Base-by-base conservation (phyloP, 2,797 vertebrate species). In the Gymnopithys bicolor region DNA sequence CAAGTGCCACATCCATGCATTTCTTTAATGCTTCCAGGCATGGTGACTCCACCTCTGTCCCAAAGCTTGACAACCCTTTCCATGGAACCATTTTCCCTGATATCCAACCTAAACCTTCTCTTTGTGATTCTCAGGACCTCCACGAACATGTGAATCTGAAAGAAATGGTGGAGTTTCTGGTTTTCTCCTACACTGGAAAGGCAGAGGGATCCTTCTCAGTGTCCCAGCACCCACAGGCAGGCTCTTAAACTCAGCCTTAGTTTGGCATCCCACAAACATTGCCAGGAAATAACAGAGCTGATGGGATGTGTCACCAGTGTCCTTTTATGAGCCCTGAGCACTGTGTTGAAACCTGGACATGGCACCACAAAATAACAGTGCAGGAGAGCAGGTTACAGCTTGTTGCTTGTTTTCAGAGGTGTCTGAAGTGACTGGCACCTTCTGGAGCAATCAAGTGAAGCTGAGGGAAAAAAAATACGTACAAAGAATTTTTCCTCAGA, bases 371-470 rank as follows among this genome's bases (percentile, higher is more conserved):
- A 68, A 55, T 32, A 89, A 53, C 56, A 69, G 64, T 28, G 52
- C 64, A 82, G 78, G 86, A 43, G 27, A 60, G 84, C 95, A 96
- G 92, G 92, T 89, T 71, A 21, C 37, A 75, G 74, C 96, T 91
- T 68, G 87, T 30, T 48, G 73, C 35, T 15, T 62, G 46, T 37
- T 79, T 70, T 67, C 66, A 41, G 24, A 19, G 70, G 39, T 41
- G 45, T 9, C 84, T 55, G 16, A 41, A 55, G 27, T 21, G 52
- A 53, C 52, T 53, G 52, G 37, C 2, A 28, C 58, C 58, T 89
- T 52, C 77, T 69, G 45, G 56, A 64, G 75, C 58, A 45, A 55
- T 9, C 5, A 13, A 37, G 39, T 9, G 53, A 89, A 83, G 53
- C 28, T 0, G 0, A 75, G 39, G 13, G 5, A 1, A 41, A 39